These are phyloP conservation scores for Neostethus bicornis DNA, from an alignment of 2,797 vertebrate species.

Conservation along the genomic window DNA sequence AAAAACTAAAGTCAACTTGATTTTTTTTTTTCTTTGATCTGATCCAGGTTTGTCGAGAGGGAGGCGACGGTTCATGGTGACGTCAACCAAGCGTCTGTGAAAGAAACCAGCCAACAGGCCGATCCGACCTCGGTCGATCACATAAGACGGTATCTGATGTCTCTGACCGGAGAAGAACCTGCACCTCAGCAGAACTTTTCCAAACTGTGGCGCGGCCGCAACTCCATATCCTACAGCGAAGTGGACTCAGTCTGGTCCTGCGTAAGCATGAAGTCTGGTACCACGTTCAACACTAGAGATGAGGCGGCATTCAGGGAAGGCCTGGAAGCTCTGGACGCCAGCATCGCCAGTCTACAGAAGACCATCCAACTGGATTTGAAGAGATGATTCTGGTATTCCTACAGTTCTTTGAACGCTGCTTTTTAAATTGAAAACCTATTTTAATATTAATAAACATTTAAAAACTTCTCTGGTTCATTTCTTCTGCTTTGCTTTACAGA, in stretches of 20 bases:
- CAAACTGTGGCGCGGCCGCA: too few relatives aligned
- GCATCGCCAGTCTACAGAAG: slow-evolving; percentile 88
- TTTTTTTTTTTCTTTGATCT: too few relatives aligned
- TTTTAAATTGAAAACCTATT: too few relatives aligned
- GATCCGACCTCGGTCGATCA: slow-evolving; percentile 16
- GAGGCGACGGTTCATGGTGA: background rate
- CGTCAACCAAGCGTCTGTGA: background rate
- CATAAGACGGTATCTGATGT: slow-evolving; percentile 59
- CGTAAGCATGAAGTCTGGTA: slow-evolving; percentile 83
- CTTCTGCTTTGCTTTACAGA: too few relatives aligned
- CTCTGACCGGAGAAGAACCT: slow-evolving; percentile 28
- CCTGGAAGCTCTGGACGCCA: slow-evolving; percentile 90
- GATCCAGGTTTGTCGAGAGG: slow-evolving; percentile 37
- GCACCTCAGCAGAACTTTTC: accelerated
- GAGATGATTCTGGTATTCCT: slow-evolving; percentile 56
- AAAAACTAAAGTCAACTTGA: too few relatives aligned
- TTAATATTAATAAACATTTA: too few relatives aligned
- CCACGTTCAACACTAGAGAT: slow-evolving; percentile 88
- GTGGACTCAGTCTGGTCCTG: slow-evolving; percentile 77
- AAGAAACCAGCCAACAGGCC: background rate
- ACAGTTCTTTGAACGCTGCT: background rate
- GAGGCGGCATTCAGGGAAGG: slow-evolving; percentile 89
- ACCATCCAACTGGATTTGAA: slow-evolving; percentile 82
- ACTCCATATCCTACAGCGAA: slow-evolving; percentile 75
- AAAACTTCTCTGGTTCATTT: too few relatives aligned